Conservation (phyloP, 2,888 invertebrate species). For the Tridacna gigas region DNA sequence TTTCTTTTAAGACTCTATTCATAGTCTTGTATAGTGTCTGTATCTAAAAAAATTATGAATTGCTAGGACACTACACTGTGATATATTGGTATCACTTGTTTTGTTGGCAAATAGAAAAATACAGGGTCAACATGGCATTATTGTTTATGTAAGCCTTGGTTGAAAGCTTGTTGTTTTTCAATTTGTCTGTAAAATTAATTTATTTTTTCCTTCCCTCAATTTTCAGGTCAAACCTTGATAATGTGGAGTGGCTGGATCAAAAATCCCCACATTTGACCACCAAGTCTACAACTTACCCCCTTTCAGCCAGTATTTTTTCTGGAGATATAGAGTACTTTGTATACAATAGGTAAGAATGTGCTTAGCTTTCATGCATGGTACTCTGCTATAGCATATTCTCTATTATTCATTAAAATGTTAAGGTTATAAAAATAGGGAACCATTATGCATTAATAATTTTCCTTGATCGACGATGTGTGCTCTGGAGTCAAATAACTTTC, state of each 20-base stretch:
- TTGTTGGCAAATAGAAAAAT: too few relatives aligned
- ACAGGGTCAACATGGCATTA: too few relatives aligned
- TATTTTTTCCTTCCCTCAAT: background rate
- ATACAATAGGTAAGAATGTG: slow-evolving; percentile 59
- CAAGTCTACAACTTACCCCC: slow-evolving; percentile 40
- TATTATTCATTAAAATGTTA: too few relatives aligned
- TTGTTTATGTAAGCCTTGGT: background rate
- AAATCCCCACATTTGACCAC: slow-evolving; percentile 43
- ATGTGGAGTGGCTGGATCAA: slow-evolving; percentile 38
- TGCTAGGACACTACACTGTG: too few relatives aligned
- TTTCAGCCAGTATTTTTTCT: slow-evolving; percentile 48
- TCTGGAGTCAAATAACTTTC: too few relatives aligned
- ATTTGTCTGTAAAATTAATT: background rate
- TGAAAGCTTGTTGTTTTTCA: background rate
- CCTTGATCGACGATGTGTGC: too few relatives aligned
- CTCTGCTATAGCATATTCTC: slow-evolving; percentile 12
- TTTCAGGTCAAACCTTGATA: slow-evolving; percentile 39
- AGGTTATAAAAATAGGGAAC: too few relatives aligned
- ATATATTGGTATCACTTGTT: too few relatives aligned
- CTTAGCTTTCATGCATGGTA: slow-evolving; percentile 20
- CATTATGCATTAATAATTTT: too few relatives aligned
- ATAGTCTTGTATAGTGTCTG: too few relatives aligned
- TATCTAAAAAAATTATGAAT: too few relatives aligned
- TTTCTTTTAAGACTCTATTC: too few relatives aligned
- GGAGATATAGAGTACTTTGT: slow-evolving; percentile 57